Evolutionary conservation across 2,797 vertebrate species (phyloP), one percentile per base, ranked within the genome.

Genomic region (Pogoniulus pusillus): DNA sequence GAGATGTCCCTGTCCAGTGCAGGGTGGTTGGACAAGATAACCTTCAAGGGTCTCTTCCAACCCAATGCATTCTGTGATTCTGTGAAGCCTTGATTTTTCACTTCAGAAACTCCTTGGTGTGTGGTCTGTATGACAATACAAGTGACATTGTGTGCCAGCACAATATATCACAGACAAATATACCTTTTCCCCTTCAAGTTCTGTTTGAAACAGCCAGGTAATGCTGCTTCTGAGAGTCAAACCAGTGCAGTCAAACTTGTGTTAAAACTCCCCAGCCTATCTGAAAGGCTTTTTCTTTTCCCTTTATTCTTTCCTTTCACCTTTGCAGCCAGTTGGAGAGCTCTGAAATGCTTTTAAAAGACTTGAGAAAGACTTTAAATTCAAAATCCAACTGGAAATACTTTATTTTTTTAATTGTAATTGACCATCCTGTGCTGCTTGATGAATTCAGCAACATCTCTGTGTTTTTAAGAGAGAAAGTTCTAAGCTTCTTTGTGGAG

Each of bases 261-360:
- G 2, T 71, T 60, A 60, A 83, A 81, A 95, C 37, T 9, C n/a
- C 18, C 19, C 5, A 74, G 22, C 8, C 51, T 65, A 5, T 49
- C 37, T 89, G 51, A 71, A 77, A 75, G 7, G 3, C 2, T 74
- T 26, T 24, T 10, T 3, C 12, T 14, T 24, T 4, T 49, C 23
- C 23, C 13, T 27, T 30, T 10, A 37, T 55, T 11, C 19, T 57
- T 19, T 34, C 34, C 26, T 64, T 88, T 85, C 49, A 3, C 15
- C 18, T 3, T 22, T 83, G 12, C 7, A 73, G 53, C 29, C n/a
- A 51, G 49, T 62, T 79, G 77, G 26, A 91, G 22, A 8, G 37
- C 68, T 92, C 64, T 88, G 54, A 95, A 82, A 91, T 77, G 1
- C 14, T 82, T 88, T 86, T 76, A 26, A 69, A 90, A 86, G 47